These are phyloP conservation scores for Gambusia yucatana DNA, from an alignment of 2,797 vertebrate genomes.

Conservation along the genomic window DNA sequence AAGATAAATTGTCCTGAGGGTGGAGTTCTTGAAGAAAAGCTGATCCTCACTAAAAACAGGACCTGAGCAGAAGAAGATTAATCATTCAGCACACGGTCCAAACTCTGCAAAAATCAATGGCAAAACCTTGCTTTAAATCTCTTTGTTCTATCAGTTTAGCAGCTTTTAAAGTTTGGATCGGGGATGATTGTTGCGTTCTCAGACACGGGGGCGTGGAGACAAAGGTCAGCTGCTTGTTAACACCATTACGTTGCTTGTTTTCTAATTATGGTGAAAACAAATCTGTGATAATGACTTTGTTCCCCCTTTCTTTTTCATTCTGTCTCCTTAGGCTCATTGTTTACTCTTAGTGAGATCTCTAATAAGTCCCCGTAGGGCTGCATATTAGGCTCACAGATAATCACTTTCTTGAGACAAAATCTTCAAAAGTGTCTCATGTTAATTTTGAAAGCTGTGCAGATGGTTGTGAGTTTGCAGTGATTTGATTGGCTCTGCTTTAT, in stretches of 20 bases:
- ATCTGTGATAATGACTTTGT: conserved; percentile 48
- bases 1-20: background rate
- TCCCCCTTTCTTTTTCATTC: conserved; percentile 15
- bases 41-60: background rate
- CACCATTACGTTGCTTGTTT: conserved; percentile 47
- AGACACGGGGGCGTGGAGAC: conserved; percentile 30
- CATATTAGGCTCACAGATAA: conserved; percentile 60
- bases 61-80: conserved; percentile 21
- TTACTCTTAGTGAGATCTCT: conserved; percentile 52
- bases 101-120: conserved; percentile 55
- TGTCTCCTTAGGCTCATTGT: conserved; percentile 45
- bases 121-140: conserved; percentile 40
- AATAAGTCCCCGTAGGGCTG: conserved; percentile 56
- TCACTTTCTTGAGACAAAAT: conserved; percentile 59
- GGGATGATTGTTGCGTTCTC: conserved; percentile 29
- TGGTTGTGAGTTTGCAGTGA: conserved; percentile 28
- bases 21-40: conserved; percentile 1
- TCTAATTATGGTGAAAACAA: conserved; percentile 57
- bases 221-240: conserved; percentile 52
- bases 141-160: conserved; percentile 33
- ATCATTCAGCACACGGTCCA: conserved; percentile 42
- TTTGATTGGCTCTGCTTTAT: conserved; percentile 30
- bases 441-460: conserved; percentile 49
- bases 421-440: conserved; percentile 66
- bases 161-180: conserved; percentile 16